phyloP scores from a whole-genome alignment of 1,140 invertebrate species.

The Drosophila nebulosa region DNA sequence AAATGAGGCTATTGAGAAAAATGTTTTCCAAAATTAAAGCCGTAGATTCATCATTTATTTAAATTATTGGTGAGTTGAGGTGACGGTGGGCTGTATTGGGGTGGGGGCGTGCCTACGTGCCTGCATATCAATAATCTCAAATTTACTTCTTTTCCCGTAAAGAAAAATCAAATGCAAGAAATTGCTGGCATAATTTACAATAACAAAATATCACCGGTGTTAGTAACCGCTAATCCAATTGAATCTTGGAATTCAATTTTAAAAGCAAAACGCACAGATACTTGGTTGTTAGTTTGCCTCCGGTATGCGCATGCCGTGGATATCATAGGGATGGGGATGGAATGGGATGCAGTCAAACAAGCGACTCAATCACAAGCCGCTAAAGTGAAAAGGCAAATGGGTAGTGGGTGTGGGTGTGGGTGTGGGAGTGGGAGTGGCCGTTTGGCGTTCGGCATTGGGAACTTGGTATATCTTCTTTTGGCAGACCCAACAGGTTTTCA shows the following conservation, averaged over 20 bases:
- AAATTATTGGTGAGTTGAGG: conserved; percentile 44
- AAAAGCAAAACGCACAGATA: conserved; percentile 20
- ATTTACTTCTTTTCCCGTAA: conserved; percentile 30
- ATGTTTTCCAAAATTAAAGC: conserved; percentile 60
- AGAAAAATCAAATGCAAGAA: conserved; percentile 53
- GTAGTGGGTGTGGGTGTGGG: not conserved
- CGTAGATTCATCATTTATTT: conserved; percentile 68
- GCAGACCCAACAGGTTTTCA: conserved; percentile 68
- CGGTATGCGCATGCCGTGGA: conserved; percentile 9
- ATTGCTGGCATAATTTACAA: conserved; percentile 72
- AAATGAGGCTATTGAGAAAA: conserved; percentile 22
- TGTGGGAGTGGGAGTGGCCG: not conserved
- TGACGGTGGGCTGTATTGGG: not conserved
- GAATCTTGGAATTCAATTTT: conserved; percentile 71
- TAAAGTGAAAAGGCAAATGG: conserved; percentile 30
- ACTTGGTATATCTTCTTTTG: conserved; percentile 11
- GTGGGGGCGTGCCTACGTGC: conserved; percentile 10
- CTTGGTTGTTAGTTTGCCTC: conserved; percentile 38
- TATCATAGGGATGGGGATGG: not conserved
- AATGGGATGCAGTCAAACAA: conserved; percentile 50
- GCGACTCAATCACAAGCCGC: conserved; percentile 63
- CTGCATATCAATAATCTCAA: conserved; percentile 62
- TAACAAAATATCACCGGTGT: conserved; percentile 73
- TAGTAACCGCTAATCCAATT: conserved; percentile 80
- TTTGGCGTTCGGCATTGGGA: not conserved